Evolutionary conservation across 64 coral and sea anemone genomes (phyloP), one percentile per base, ranked within the genome.

Genomic region (Dendrophyllia cribrosa): DNA sequence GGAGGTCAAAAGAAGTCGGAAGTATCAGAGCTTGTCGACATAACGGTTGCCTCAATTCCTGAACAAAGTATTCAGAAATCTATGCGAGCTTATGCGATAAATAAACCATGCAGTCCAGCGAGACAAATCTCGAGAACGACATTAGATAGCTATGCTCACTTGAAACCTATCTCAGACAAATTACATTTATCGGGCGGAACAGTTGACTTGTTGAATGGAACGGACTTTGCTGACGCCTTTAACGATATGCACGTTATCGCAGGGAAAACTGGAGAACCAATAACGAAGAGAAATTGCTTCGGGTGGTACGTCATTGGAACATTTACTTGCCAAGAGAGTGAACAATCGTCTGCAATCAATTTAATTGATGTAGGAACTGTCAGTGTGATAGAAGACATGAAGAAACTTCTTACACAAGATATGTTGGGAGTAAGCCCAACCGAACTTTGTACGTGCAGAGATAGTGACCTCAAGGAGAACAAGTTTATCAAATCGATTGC

Each of bases 401-500:
- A 74, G 72, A 90, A 76, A 70, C 93, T 95, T 12, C 34, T 90
- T 45, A 6, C n/a, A n/a, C n/a, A n/a, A n/a, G n/a, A n/a, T n/a
- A n/a, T n/a, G n/a, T n/a, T n/a, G n/a, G n/a, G n/a, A 66, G 66
- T 94, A 14, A 94, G 82, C 63, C 86, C 70, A 15, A 94, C 87
- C 61, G 46, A 89, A 51, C 24, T 94, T 34, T 94, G 75, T 89
- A 94, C 87, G 4, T 89, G 86, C 58, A 84, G 17, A 15, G 87
- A 94, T 15, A 89, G 81, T 16, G 21, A 66, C 0, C 59, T 94
- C 8, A 50, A 89, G 47, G 93, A 89, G 74, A 94, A 85, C 93
- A 89, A 89, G 87, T 89, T 94, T 76, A 59, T 89, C 43, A 94
- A 94, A 43, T 89, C 87, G 22, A 47, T 95, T 19, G 74, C 68